A percentile compares a stretch with the other conserved stretches of the same genome.
These are phyloP conservation scores for Pluvianellus socialis DNA, from an alignment of 2,113 vertebrate genomes.

Conservation along the genomic window DNA sequence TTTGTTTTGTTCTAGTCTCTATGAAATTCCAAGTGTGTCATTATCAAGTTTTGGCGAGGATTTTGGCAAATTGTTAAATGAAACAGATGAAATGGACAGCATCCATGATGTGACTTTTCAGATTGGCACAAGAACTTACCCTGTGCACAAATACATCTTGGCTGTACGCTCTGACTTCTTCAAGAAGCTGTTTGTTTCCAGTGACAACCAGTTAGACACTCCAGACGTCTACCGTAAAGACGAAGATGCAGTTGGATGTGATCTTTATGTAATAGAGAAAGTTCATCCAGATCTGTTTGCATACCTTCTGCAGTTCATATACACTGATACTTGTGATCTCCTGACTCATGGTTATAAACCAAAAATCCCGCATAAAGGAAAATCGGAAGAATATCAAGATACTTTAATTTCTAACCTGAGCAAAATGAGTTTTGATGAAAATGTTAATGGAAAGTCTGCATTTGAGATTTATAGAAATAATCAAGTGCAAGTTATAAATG, in stretches of 20 bases:
- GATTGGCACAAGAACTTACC: slow-evolving; percentile 85
- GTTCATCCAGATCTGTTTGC: slow-evolving; percentile 87
- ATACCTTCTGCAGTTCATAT: slow-evolving; percentile 88
- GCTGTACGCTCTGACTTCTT: slow-evolving; percentile 89
- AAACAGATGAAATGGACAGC: slow-evolving; percentile 90
- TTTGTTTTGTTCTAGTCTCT: slow-evolving; percentile 82
- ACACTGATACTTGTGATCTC: slow-evolving; percentile 92
- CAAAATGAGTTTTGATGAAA: slow-evolving; percentile 78
- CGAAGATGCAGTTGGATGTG: slow-evolving; percentile 88
- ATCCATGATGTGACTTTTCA: slow-evolving; percentile 95
- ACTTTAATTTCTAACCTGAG: slow-evolving; percentile 84
- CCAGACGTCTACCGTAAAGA: slow-evolving; percentile 79
- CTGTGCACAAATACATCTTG: slow-evolving; percentile 92
- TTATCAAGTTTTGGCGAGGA: slow-evolving; percentile 86
- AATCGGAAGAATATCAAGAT: slow-evolving; percentile 73
- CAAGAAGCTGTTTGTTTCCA: slow-evolving; percentile 80
- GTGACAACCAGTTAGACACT: slow-evolving; percentile 52
- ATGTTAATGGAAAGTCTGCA: slow-evolving; percentile 79
- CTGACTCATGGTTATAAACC: slow-evolving; percentile 85
- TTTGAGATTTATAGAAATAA: slow-evolving; percentile 86
- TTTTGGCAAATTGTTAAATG: slow-evolving; percentile 84
- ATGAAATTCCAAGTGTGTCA: slow-evolving; percentile 90
- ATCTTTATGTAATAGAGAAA: slow-evolving; percentile 88
- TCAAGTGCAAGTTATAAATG: slow-evolving; percentile 73
- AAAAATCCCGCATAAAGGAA: slow-evolving; percentile 62